These are phyloP conservation scores for Tetraneura akinire DNA, from an alignment of 1,140 invertebrate genomes.

Conservation along the genomic window DNA sequence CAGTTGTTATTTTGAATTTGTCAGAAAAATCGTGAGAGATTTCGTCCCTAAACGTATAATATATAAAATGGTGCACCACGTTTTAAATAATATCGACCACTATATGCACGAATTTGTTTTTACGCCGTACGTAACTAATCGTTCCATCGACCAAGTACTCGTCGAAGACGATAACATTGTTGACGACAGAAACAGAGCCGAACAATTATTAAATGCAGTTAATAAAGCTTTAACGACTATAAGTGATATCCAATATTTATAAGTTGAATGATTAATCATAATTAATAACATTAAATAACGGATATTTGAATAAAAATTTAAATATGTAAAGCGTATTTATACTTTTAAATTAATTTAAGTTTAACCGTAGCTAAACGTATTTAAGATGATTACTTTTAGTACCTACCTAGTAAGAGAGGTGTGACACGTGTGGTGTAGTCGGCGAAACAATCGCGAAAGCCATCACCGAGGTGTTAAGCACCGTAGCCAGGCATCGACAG, in stretches of 20 bases:
- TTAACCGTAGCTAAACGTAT: too few species aligned
- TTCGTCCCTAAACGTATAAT: constrained; percentile 35
- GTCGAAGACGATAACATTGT: constrained; percentile 5
- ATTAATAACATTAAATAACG: too few species aligned
- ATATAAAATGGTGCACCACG: constrained; percentile 28
- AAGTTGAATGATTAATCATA: neutral
- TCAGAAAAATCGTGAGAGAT: constrained; percentile 23
- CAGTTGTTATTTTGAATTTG: constrained; percentile 16
- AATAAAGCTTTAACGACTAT: constrained; percentile 28
- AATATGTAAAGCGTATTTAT: too few species aligned
- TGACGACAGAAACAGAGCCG: neutral
- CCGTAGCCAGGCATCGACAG: too few species aligned
- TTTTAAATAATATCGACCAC: constrained; percentile 5
- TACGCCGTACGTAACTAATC: constrained; percentile 11
- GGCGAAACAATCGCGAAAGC: too few species aligned
- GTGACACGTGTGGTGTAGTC: too few species aligned
- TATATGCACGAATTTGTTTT: constrained; percentile 8
- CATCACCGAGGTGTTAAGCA: too few species aligned
- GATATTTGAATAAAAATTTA: too few species aligned
- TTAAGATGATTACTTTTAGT: too few species aligned
- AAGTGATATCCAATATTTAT: neutral
- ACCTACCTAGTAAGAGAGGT: too few species aligned
- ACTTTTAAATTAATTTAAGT: too few species aligned
- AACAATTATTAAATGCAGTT: neutral
- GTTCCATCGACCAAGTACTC: constrained; percentile 12